Base-by-base conservation (phyloP, 2,888 invertebrate genomes). In the Blastobasis adustella region DNA sequence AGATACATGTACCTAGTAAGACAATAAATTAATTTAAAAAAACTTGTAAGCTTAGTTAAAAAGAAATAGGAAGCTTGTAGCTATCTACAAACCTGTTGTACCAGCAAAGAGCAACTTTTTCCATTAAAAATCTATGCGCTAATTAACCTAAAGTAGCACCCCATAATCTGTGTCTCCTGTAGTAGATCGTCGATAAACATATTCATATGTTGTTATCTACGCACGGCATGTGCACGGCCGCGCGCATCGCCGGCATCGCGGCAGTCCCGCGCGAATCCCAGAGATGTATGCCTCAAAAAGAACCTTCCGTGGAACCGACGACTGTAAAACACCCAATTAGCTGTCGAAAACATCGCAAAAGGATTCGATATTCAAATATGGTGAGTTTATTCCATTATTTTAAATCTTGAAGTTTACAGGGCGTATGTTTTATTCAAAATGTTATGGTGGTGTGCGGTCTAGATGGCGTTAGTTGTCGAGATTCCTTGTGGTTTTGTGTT, bases 191-290 rank as follows among this genome's bases (percentile, higher is more conserved):
- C 23, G 23, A 23, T 23, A 23, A 23, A 36, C 10, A 45, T 36
- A 46, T 52, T 49, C 46, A 10, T 38, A 23, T 23, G 23, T 23
- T 23, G 23, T 23, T 23, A 23, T 23, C 23, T 23, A 23, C 37
- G 43, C 54, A 49, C 50, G 58, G 57, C 54, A 73, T 76, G 75
- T 73, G 74, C 64, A 70, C 71, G 36, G 69, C 73, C 53, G 68
- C 71, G 57, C 76, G 73, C 56, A 67, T 73, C 64, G 72, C 78
- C 60, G 45, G 51, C 39, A 52, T 54, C 46, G 79, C 79, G 69
- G 76, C 79, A 49, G 63, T 63, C 44, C 66, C 73, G 62, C 74
- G 74, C 53, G 73, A 71, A 62, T 62, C 73, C 51, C 66, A 62
- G 60, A 69, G 68, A 72, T 66, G 71, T 67, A 66, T 70, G 60